These are phyloP conservation scores for Rotaria macrura DNA, from an alignment of 2,888 invertebrate species.

Conservation along the genomic window DNA sequence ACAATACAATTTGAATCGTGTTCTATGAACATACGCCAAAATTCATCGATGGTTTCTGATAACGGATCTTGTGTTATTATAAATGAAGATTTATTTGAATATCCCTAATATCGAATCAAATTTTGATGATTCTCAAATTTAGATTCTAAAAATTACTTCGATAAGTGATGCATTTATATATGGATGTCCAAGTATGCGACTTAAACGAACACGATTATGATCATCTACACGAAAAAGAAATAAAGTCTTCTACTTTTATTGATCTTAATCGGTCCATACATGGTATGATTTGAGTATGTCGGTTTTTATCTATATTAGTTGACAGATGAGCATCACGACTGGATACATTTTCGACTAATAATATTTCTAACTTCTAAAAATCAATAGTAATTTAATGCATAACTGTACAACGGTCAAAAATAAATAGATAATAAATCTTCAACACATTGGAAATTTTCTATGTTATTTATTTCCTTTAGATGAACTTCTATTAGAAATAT, in stretches of 20 bases:
- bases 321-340: not conserved
- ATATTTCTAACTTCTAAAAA: not conserved
- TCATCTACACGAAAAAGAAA: not conserved
- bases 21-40: constrained; percentile 16
- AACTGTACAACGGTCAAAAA: too few relatives aligned
- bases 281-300: not conserved
- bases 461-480: too few relatives aligned
- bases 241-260: not conserved
- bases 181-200: not conserved
- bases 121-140: not conserved
- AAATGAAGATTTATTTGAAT: not conserved
- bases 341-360: not conserved
- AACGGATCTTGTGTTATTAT: constrained; percentile 20
- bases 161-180: constrained; percentile 13
- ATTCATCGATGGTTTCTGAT: not conserved
- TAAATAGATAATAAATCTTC: too few relatives aligned
- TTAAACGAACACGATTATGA: constrained; percentile 13
- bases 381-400: too few relatives aligned
- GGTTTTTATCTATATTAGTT: not conserved
- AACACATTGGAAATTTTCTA: too few relatives aligned
- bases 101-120: not conserved
- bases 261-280: too few relatives aligned
- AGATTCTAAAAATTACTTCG: not conserved
- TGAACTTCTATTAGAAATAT: too few relatives aligned
- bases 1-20: not conserved